Conservation (phyloP, 2,113 vertebrate species). For the Notothenia coriiceps region DNA sequence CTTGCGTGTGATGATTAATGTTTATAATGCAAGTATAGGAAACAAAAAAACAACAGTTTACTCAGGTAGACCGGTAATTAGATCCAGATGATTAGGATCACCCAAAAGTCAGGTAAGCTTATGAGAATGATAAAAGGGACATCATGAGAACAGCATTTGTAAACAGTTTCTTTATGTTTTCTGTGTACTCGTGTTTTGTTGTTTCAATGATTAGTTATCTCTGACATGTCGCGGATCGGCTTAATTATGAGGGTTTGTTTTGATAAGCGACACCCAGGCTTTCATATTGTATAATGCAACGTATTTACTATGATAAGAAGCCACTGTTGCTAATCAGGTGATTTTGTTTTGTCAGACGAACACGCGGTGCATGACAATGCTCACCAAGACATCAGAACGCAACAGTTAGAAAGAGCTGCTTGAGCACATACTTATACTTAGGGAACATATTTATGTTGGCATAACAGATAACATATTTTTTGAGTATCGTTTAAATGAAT, state of each 20-base stretch:
- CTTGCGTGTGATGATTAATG: slow-evolving; percentile 66
- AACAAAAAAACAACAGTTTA: slow-evolving; percentile 61
- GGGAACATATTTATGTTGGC: too few relatives aligned
- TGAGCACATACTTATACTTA: too few relatives aligned
- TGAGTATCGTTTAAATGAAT: too few relatives aligned
- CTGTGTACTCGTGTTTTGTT: slow-evolving; percentile 2
- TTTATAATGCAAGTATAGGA: slow-evolving; percentile 44
- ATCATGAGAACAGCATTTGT: slow-evolving; percentile 31
- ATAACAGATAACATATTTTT: too few relatives aligned
- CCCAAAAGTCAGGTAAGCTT: slow-evolving; percentile 66
- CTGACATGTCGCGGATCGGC: neutral
- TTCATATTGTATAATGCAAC: neutral
- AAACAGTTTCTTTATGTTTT: slow-evolving; percentile 31
- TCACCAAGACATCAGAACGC: slow-evolving; percentile 3
- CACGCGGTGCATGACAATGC: slow-evolving; percentile 1
- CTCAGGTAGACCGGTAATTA: slow-evolving; percentile 73
- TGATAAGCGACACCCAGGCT: neutral
- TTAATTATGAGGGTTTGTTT: slow-evolving; percentile 25
- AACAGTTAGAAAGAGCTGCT: neutral
- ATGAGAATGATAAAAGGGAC: slow-evolving; percentile 40
- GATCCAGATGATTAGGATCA: slow-evolving; percentile 67
- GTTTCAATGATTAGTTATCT: slow-evolving; percentile 32
- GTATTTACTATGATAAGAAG: slow-evolving; percentile 8
- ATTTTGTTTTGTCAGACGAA: slow-evolving; percentile 13
- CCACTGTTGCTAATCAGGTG: neutral